Conservation (phyloP, 2,113 vertebrate genomes). For the Cyphomyrus discorhynchus region DNA sequence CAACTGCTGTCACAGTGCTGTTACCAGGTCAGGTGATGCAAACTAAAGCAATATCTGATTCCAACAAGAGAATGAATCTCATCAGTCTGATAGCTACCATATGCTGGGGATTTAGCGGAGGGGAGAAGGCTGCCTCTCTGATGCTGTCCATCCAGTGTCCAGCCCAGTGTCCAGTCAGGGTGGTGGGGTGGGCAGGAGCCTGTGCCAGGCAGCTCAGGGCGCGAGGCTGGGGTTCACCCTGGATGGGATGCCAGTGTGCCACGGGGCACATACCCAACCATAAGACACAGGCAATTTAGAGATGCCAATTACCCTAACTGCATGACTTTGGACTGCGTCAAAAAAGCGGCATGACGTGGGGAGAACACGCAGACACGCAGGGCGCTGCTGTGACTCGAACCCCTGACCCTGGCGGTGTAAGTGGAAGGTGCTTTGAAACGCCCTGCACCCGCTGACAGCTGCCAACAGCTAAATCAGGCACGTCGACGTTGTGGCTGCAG, state of each 20-base stretch:
- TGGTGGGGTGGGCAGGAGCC: not conserved
- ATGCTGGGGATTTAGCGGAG: not conserved
- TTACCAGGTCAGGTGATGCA: not conserved
- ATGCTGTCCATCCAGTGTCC: not conserved
- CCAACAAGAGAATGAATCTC: not conserved
- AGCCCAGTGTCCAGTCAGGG: not conserved
- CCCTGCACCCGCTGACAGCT: not conserved
- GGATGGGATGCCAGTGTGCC: not conserved
- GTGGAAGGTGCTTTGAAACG: not conserved
- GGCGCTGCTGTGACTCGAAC: not conserved
- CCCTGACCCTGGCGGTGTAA: not conserved
- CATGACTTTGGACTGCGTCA: not conserved
- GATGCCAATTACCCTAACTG: not conserved
- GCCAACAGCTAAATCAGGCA: not conserved
- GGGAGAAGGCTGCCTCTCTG: not conserved
- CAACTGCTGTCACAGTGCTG: not conserved
- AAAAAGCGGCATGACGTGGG: not conserved
- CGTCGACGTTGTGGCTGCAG: not conserved
- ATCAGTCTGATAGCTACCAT: not conserved
- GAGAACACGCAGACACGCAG: not conserved
- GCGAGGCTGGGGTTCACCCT: not conserved
- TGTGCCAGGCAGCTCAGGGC: not conserved
- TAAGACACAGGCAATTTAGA: not conserved
- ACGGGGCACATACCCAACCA: not conserved
- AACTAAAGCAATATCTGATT: not conserved